Base-by-base conservation (phyloP, 2,888 invertebrate species). In the Nomada goodeniana region DNA sequence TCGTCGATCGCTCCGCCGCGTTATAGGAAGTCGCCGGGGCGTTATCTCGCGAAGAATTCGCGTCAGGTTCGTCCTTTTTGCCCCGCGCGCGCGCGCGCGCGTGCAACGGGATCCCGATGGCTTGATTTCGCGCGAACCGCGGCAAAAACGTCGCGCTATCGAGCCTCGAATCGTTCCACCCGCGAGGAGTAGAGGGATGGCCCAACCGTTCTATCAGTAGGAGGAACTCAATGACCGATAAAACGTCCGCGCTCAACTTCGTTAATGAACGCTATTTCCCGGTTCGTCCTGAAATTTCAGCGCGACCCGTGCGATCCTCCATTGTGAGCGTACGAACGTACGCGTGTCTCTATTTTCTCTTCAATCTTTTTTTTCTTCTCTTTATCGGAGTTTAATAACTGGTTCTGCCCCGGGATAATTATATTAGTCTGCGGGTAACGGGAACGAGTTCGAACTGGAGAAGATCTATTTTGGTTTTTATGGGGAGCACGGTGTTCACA, bases 81-180 rank as follows among this genome's bases (percentile, higher is more conserved):
- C 64, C 78, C 36, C 0, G n/a, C n/a, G n/a, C n/a, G n/a, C 84
- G 23, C 23, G 23, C 23, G 23, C 76, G 83, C 81, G 59, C 80
- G 70, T 72, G 75, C 86, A 87, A 87, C 86, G 88, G 88, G 79
- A 87, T 67, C 74, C 73, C 50, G 71, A 65, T 59, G 74, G 64
- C 76, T 80, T 63, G 84, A 84, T 83, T 83, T 83, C 82, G 83
- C 83, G 83, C 77, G 74, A 72, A 83, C 68, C 82, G 63, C 64
- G 42, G 63, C 67, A 71, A 77, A 81, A 81, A 83, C 73, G 55
- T 11, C 61, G 61, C 69, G 70, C 44, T 70, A 70, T 70, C 75
- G 20, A 15, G 26, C 59, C 47, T 10, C 20, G 63, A 29, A 57
- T 65, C 52, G 70, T 20, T 67, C 55, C 69, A 67, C 44, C 73